Conservation (phyloP, 2,888 invertebrate genomes). For the Malachius bipustulatus region DNA sequence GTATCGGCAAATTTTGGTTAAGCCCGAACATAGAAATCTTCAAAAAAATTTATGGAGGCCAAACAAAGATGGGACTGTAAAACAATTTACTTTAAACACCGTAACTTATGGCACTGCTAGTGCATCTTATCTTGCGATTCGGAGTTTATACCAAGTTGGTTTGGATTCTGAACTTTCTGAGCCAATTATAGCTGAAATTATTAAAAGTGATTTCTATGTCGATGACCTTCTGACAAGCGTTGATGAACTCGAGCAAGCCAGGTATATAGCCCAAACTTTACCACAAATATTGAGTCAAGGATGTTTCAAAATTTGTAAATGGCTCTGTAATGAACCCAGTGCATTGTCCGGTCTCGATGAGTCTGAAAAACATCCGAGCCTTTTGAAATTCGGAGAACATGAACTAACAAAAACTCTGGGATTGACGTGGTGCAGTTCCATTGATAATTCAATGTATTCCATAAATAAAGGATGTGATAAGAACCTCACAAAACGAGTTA, state of each 20-base stretch:
- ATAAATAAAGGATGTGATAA: not conserved
- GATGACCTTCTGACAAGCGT: conserved; percentile 2
- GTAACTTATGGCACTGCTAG: not conserved
- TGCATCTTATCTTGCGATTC: not conserved
- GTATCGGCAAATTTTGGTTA: not conserved
- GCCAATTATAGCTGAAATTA: not conserved
- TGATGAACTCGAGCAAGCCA: not conserved
- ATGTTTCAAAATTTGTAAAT: not conserved
- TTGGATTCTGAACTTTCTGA: not conserved
- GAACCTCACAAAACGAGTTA: not conserved
- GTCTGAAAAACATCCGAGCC: not conserved
- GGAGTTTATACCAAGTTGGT: not conserved
- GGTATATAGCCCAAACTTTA: not conserved
- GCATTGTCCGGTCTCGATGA: not conserved
- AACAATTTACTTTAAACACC: not conserved
- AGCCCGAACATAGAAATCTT: not conserved
- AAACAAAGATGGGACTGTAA: not conserved
- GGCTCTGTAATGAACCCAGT: too few relatives aligned
- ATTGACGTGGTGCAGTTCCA: not conserved
- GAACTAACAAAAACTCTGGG: not conserved
- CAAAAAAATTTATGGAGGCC: not conserved
- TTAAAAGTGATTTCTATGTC: not conserved
- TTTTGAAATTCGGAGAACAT: not conserved
- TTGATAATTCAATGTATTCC: not conserved
- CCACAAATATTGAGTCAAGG: not conserved